These are phyloP conservation scores for Bovichtus variegatus DNA, from an alignment of 2,797 vertebrate species.

Conservation along the genomic window DNA sequence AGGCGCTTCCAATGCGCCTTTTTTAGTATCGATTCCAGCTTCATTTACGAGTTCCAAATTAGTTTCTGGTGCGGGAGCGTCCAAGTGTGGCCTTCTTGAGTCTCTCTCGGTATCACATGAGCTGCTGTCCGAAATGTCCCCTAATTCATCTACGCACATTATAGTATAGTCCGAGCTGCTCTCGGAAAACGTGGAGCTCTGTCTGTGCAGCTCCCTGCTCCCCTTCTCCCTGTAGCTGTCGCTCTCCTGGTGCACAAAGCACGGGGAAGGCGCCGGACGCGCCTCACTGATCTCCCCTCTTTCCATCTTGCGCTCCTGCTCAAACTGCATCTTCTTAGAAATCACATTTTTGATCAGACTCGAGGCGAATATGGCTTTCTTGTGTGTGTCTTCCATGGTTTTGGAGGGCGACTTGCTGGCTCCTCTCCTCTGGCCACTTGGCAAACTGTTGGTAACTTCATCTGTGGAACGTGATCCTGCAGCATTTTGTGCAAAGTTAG, in stretches of 20 bases:
- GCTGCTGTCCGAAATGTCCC: slow-evolving; percentile 81
- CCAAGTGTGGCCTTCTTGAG: slow-evolving; percentile 55
- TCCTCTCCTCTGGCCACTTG: slow-evolving; percentile 76
- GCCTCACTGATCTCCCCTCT: slow-evolving; percentile 92
- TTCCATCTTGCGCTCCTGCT: slow-evolving; percentile 98
- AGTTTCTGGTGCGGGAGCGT: slow-evolving; percentile 62
- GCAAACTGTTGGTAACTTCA: slow-evolving; percentile 85
- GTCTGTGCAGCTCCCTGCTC: slow-evolving; percentile 81
- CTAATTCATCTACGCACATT: slow-evolving; percentile 86
- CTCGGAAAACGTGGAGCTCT: slow-evolving; percentile 89
- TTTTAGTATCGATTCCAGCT: slow-evolving; percentile 88
- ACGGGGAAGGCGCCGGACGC: slow-evolving; percentile 60
- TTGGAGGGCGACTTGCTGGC: slow-evolving; percentile 70
- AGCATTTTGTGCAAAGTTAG: slow-evolving; percentile 79
- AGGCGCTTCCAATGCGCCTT: slow-evolving; percentile 88
- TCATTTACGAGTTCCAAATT: slow-evolving; percentile 78
- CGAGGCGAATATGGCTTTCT: slow-evolving; percentile 94
- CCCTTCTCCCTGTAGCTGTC: slow-evolving; percentile 73
- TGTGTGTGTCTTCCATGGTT: slow-evolving; percentile 88
- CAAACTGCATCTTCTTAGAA: slow-evolving; percentile 97
- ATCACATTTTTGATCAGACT: slow-evolving; percentile 96
- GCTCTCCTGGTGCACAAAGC: slow-evolving; percentile 67
- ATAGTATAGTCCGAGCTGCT: slow-evolving; percentile 85
- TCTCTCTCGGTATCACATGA: slow-evolving; percentile 87
- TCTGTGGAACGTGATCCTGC: slow-evolving; percentile 86